phyloP scores from a whole-genome alignment of 1,140 invertebrate genomes.

The Drosophila sechellia region DNA sequence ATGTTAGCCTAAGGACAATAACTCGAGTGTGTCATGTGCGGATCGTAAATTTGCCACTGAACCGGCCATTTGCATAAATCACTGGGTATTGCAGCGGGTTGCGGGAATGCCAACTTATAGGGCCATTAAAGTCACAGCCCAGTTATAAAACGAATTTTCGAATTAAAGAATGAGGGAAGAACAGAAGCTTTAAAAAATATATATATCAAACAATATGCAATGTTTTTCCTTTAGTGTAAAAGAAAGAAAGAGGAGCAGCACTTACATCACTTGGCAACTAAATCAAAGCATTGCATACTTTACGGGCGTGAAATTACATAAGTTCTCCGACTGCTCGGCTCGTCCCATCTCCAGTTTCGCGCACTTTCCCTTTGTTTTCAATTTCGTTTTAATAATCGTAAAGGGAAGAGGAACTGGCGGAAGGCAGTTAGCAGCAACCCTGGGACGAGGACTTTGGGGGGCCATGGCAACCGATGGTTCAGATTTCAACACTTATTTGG shows the following conservation, averaged over 20 bases:
- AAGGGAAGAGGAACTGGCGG: slow-evolving; percentile 1
- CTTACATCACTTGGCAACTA: slow-evolving; percentile 56
- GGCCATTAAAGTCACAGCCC: slow-evolving; percentile 34
- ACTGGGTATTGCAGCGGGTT: slow-evolving; percentile 24
- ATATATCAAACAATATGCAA: background rate
- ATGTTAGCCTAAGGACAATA: slow-evolving; percentile 39
- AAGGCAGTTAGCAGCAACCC: slow-evolving; percentile 4
- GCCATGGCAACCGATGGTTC: slow-evolving; percentile 57
- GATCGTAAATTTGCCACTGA: slow-evolving; percentile 53
- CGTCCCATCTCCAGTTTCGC: slow-evolving; percentile 5
- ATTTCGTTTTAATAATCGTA: slow-evolving; percentile 76
- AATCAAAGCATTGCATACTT: slow-evolving; percentile 67
- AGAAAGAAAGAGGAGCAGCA: background rate
- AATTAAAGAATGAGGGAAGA: background rate
- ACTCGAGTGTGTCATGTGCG: slow-evolving; percentile 43
- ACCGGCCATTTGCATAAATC: slow-evolving; percentile 65
- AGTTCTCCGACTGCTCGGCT: slow-evolving; percentile 24
- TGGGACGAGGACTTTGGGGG: slow-evolving; percentile 8
- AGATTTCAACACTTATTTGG: slow-evolving; percentile 80
- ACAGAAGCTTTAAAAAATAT: background rate
- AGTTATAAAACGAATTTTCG: slow-evolving; percentile 11
- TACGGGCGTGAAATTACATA: slow-evolving; percentile 66
- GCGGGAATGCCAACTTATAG: slow-evolving; percentile 23
- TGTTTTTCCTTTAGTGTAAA: background rate
- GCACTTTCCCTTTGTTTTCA: slow-evolving; percentile 55